These are phyloP conservation scores for Troilus luridus DNA, from an alignment of 2,888 invertebrate species.

Conservation along the genomic window DNA sequence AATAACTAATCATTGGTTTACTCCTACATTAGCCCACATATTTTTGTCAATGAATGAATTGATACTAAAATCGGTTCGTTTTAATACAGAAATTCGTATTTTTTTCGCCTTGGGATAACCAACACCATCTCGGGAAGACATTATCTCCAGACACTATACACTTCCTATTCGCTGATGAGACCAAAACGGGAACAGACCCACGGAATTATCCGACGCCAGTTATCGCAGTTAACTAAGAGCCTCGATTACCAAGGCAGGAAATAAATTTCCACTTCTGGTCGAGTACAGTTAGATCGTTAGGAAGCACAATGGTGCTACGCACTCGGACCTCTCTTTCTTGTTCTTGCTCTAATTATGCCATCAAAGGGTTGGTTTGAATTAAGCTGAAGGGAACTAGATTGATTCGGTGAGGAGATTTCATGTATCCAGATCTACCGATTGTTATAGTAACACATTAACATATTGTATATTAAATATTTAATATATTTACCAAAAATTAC, in stretches of 20 bases:
- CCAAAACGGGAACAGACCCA: not conserved
- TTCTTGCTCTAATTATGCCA: not conserved
- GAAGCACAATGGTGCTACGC: not conserved
- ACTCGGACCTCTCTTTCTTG: not conserved
- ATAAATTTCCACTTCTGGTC: slow-evolving; percentile 13
- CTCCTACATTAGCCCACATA: too few relatives aligned
- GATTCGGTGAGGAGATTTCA: not conserved
- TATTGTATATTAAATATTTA: too few relatives aligned
- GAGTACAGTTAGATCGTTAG: slow-evolving; percentile 4
- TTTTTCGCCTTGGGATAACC: too few relatives aligned
- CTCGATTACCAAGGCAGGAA: not conserved
- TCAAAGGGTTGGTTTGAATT: not conserved
- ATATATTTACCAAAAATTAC: too few relatives aligned
- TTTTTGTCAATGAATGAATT: too few relatives aligned
- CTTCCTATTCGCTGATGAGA: not conserved
- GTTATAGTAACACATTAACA: too few relatives aligned
- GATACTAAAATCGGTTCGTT: too few relatives aligned
- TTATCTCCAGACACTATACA: too few relatives aligned
- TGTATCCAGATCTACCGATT: too few relatives aligned
- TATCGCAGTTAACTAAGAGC: slow-evolving; percentile 23
- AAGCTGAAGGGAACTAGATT: not conserved
- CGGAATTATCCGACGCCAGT: not conserved
- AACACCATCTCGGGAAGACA: too few relatives aligned
- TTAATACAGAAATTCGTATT: too few relatives aligned
- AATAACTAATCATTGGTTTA: too few relatives aligned